phyloP scores from a whole-genome alignment of 2,888 invertebrate genomes.

The Epistrophe grossulariae region DNA sequence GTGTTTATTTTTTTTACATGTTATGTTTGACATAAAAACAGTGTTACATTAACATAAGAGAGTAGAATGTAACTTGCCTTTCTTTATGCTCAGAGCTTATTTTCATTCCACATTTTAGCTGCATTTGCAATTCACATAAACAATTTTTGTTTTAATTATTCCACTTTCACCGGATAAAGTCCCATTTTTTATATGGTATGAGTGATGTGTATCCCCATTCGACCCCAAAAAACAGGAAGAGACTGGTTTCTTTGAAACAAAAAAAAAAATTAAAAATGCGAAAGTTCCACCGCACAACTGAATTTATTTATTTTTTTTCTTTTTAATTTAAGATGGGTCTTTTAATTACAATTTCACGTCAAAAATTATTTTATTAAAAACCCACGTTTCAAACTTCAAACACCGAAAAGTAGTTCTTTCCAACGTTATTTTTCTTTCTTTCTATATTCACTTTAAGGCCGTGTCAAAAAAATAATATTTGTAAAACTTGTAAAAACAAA shows the following conservation, averaged over 20 bases:
- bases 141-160: constrained; percentile 30
- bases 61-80: constrained; percentile 18
- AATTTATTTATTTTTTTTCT: constrained; percentile 1
- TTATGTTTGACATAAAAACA: constrained; percentile 10
- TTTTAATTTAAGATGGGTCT: background rate
- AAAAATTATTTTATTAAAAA: background rate
- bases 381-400: background rate
- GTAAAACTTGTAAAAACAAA: constrained; percentile 20
- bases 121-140: constrained; percentile 50
- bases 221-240: constrained; percentile 55
- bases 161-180: constrained; percentile 69
- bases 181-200: constrained; percentile 27
- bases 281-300: constrained; percentile 6
- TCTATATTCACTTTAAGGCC: constrained; percentile 11
- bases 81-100: constrained; percentile 4
- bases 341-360: background rate
- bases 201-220: constrained; percentile 42
- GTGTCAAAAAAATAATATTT: constrained; percentile 36
- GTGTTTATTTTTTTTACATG: too few relatives aligned
- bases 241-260: constrained; percentile 48
- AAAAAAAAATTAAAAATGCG: constrained; percentile 26
- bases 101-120: constrained; percentile 45
- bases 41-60: constrained; percentile 20
- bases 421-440: background rate
- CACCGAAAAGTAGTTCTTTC: background rate